Percentiles rank a stretch among this genome's conserved stretches.
Conservation (phyloP, 2,113 vertebrate species). For the Pterocles burchelli region DNA sequence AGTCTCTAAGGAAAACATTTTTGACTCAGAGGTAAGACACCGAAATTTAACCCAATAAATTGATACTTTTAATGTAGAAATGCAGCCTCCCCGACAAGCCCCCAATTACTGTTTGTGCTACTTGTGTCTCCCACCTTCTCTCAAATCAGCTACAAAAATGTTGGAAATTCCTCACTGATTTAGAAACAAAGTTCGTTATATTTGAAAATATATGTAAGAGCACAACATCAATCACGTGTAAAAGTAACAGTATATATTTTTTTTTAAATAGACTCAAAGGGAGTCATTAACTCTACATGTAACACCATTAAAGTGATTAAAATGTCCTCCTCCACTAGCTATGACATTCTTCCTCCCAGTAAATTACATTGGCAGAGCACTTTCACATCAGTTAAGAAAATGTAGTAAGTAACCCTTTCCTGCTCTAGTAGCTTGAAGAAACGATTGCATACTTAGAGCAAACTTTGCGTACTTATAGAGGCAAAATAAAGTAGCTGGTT, state of each 20-base stretch:
- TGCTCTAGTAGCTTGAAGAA: not conserved
- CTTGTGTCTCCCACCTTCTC: not conserved
- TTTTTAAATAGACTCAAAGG: constrained; percentile 43
- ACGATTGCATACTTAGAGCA: not conserved
- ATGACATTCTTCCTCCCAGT: constrained; percentile 66
- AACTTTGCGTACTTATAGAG: not conserved
- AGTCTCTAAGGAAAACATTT: not conserved
- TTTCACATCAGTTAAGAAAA: constrained; percentile 51
- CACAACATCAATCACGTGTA: constrained; percentile 18
- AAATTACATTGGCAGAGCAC: constrained; percentile 62
- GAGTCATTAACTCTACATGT: constrained; percentile 64
- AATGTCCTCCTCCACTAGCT: constrained; percentile 67
- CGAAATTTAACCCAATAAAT: not conserved
- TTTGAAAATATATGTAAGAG: constrained; percentile 23
- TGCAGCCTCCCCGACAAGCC: not conserved
- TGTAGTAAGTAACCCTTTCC: constrained; percentile 55
- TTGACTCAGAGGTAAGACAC: not conserved
- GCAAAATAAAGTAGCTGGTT: not conserved
- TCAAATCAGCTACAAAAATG: not conserved
- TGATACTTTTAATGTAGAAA: not conserved
- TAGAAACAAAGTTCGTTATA: not conserved
- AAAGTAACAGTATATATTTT: constrained; percentile 26
- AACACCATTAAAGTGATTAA: constrained; percentile 70
- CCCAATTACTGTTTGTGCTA: not conserved
- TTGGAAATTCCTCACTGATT: not conserved